Base-by-base conservation (phyloP, 2,113 vertebrate genomes). In the Pteropus alecto region DNA sequence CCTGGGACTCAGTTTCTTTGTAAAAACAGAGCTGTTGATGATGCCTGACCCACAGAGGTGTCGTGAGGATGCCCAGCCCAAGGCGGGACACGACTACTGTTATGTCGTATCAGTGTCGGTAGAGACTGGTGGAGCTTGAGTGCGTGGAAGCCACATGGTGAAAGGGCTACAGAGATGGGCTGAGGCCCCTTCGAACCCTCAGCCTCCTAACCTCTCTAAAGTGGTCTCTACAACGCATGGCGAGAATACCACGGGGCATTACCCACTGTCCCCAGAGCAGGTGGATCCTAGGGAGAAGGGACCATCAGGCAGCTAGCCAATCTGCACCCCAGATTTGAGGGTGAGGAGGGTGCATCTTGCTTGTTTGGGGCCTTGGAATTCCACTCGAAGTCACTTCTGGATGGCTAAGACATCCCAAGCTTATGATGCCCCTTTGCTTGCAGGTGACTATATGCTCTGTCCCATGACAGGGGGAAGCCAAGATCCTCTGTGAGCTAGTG, bases 171-270 rank as follows among this genome's bases (percentile, higher is more conserved):
- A 11, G 35, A 58, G 22, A 5, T 8, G 2, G 83, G 33, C 26
- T 18, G 33, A 51, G 33, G 51, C 74, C 26, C 73, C 6, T 48
- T 70, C 33, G 3, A 71, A 43, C 48, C 35, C 58, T 63, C n/a
- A 2, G 77, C 30, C 58, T 46, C 68, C 67, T 65, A 10, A 73
- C 16, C 46, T 11, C 0, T 22, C 41, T 61, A 11, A 33, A 74
- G 78, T 18, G 26, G 16, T 35, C 61, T 58, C 76, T 16, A 30
- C 67, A 60, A 18, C 33, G 22, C 22, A 3, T 4, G 18, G 58
- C 0, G 9, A 14, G 68, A 24, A 58, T 22, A 21, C 7, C 24
- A 0, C 1, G 1, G 35, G 10, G 48, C 56, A 16, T 2, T 51
- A 16, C 46, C 46, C 33, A 2, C 30, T 43, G 15, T 63, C 68